Evolutionary conservation across 2,797 vertebrate genomes (phyloP).

Genomic region (Fistularia commersonii): DNA sequence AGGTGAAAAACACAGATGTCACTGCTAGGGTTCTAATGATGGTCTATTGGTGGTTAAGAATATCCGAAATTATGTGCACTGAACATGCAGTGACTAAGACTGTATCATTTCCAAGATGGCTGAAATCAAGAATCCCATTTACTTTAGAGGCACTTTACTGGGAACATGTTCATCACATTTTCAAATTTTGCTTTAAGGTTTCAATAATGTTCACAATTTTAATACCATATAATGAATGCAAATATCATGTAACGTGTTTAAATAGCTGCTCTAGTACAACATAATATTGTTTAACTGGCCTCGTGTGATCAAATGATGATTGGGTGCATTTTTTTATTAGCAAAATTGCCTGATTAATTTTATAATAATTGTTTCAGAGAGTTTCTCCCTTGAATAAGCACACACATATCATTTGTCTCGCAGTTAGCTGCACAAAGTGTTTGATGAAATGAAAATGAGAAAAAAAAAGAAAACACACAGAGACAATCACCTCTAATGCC

Average conservation of each 20-base stretch:
- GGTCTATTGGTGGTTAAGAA: conserved; percentile 50
- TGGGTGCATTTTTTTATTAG: conserved; percentile 13
- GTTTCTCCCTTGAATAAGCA: conserved; percentile 19
- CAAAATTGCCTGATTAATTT: conserved; percentile 50
- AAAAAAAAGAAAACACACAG: conserved; percentile 13
- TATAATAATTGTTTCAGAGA: conserved; percentile 31
- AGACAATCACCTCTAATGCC: conserved; percentile 41
- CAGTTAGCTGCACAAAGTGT: conserved; percentile 20
- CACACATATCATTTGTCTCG: conserved; percentile 16
- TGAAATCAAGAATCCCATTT: conserved; percentile 1
- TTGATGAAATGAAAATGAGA: conserved; percentile 9
- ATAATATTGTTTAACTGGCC: conserved; percentile 21
- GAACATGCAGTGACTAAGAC: conserved; percentile 23
- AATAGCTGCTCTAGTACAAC: conserved; percentile 29
- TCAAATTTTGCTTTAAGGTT: conserved; percentile 13
- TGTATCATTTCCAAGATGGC: not conserved
- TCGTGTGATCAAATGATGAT: conserved; percentile 29
- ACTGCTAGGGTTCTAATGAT: conserved; percentile 45
- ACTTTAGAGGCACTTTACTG: conserved; percentile 18
- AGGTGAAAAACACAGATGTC: conserved; percentile 53
- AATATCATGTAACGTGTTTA: conserved; percentile 29
- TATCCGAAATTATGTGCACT: conserved; percentile 23
- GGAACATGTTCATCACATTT: conserved; percentile 21
- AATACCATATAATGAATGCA: conserved; percentile 29
- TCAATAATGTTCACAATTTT: conserved; percentile 23